Base-by-base conservation (phyloP, 2,797 vertebrate species). In the Eulemur coronatus region DNA sequence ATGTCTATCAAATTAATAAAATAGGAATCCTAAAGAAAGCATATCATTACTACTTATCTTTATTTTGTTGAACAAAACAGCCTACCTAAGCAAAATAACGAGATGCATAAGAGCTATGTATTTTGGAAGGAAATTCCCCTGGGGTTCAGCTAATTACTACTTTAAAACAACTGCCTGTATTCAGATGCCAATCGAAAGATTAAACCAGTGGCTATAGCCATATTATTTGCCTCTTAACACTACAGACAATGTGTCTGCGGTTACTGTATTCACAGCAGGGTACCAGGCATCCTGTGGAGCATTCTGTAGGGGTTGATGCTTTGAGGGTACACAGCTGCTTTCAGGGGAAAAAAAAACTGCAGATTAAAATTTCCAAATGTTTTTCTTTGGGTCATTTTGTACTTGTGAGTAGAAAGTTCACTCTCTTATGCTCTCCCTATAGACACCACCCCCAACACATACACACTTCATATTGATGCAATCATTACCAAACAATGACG, bases 261-360 rank as follows among this genome's bases (percentile, higher is more conserved):
- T 91, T 96, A 82, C 88, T 57, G 88, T 70, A 48, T 84, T 96
- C 28, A 12, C 84, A 3, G 97, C 84, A 87, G 91, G 84, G 94
- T 87, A 90, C 96, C 84, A 55, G 35, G 92, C 93, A 96, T 93
- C 97, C 96, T 7, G 75, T 28, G 0, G 95, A 96, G 97, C 28
- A 38, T 76, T 46, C 84, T 46, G 28, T 6, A 84, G 90, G 97
- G 96, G 93, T 46, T 97, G 94, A 91, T 67, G 22, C 73, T 73
- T 61, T 97, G 96, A 97, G 96, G 87, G 48, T 91, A 70, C 92
- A 96, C 93, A 95, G 96, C 96, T 97, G 97, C 30, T 94, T 95
- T 97, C 75, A 86, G 79, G 78, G 81, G 22, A 28, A 30, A 55
- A 95, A 93, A 95, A 94, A 33, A 88, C 18, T 84, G 24, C 76